Evolutionary conservation across 2,113 vertebrate genomes (phyloP).

Genomic region (Ictalurus furcatus): DNA sequence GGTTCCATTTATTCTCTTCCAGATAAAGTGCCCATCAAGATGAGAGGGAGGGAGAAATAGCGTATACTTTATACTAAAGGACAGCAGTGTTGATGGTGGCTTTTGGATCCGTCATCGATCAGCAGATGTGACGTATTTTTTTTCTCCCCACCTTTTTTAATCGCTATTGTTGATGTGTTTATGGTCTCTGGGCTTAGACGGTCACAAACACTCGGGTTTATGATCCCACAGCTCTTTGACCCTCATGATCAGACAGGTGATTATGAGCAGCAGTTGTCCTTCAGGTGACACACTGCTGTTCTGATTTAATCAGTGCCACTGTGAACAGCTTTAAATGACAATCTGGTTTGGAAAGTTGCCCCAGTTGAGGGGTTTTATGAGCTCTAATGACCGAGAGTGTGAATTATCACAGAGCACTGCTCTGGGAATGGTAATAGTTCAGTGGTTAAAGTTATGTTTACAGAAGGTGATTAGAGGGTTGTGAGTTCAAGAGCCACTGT

Average conservation of each 20-base stretch:
- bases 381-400: constrained; percentile 27
- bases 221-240: constrained; percentile 63
- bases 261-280: constrained; percentile 69
- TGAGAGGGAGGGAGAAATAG: constrained; percentile 27
- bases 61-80: constrained; percentile 42
- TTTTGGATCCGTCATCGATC: constrained; percentile 48
- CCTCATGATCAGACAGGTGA: constrained; percentile 58
- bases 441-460: constrained; percentile 7
- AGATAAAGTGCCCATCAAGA: constrained; percentile 55
- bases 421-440: neutral
- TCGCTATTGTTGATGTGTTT: constrained; percentile 63
- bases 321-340: constrained; percentile 37
- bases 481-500: neutral
- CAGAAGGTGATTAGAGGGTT: neutral
- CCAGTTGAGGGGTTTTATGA: constrained; percentile 26
- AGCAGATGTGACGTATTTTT: constrained; percentile 52
- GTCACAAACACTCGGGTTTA: constrained; percentile 66
- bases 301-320: constrained; percentile 58
- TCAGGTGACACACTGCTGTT: constrained; percentile 66
- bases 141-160: constrained; percentile 47
- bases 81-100: constrained; percentile 24
- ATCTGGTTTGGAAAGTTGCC: constrained; percentile 32
- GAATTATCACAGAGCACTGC: constrained; percentile 19
- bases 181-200: constrained; percentile 66
- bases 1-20: constrained; percentile 56